phyloP scores from a whole-genome alignment of 2,888 invertebrate species.

The Stenurella melanura region DNA sequence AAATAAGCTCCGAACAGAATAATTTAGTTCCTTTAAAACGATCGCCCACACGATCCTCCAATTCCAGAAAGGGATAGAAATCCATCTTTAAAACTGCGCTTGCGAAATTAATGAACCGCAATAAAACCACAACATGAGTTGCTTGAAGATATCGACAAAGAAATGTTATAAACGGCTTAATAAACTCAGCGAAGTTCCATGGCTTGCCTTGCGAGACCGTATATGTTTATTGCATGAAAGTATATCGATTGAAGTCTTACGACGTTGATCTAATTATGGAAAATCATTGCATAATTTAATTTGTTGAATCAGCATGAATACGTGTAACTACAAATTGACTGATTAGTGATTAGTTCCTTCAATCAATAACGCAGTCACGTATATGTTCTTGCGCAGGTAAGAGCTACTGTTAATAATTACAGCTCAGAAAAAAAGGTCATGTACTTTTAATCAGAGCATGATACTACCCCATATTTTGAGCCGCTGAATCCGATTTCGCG shows the following conservation, averaged over 20 bases:
- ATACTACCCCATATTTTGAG: no score
- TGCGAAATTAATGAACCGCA: conserved; percentile 22
- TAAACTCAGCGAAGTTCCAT: conserved; percentile 13
- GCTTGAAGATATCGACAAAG: conserved; percentile 18
- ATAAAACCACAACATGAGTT: conserved; percentile 23
- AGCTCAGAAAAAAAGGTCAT: no score
- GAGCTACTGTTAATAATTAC: neutral
- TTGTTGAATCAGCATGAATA: conserved; percentile 35
- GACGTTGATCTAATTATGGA: conserved; percentile 50
- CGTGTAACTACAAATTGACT: conserved; percentile 35
- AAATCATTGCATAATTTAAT: conserved; percentile 52
- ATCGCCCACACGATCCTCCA: conserved; percentile 16
- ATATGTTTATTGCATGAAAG: conserved; percentile 17
- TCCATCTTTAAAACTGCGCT: conserved; percentile 11
- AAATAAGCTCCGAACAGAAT: conserved; percentile 20
- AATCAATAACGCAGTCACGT: conserved; percentile 36
- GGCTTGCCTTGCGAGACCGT: conserved; percentile 16
- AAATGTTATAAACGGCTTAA: conserved; percentile 29
- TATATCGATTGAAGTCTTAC: conserved; percentile 48
- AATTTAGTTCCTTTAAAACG: neutral
- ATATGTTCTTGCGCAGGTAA: conserved; percentile 5
- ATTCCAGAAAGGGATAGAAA: neutral
- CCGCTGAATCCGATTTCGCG: no score
- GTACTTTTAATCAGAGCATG: no score
- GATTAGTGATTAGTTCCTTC: conserved; percentile 36